These are phyloP conservation scores for Cephus sareptanus DNA, from an alignment of 2,888 invertebrate species.

Conservation along the genomic window DNA sequence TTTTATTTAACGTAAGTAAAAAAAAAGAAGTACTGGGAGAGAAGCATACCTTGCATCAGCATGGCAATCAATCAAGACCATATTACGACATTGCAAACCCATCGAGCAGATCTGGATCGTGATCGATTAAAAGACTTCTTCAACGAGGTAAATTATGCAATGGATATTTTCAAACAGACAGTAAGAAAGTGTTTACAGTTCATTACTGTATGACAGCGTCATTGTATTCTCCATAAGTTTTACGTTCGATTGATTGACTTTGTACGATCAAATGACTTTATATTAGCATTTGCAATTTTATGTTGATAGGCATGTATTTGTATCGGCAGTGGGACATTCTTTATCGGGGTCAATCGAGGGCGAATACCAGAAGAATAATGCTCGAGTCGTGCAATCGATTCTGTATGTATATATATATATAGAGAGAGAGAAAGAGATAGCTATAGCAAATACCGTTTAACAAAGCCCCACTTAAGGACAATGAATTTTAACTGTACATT, in stretches of 20 bases:
- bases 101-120: background rate
- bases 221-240: background rate
- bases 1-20: background rate
- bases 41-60: background rate
- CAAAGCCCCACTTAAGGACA: background rate
- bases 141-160: background rate
- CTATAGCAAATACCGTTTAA: background rate
- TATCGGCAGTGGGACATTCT: background rate
- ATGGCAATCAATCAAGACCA: background rate
- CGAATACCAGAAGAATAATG: conserved; percentile 31
- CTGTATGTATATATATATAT: no score
- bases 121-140: background rate
- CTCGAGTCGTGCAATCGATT: background rate
- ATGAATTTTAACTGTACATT: background rate
- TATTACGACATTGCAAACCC: background rate
- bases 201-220: background rate
- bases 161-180: background rate
- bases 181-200: background rate
- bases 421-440: no score
- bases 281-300: background rate
- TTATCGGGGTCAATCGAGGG: conserved; percentile 42
- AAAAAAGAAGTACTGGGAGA: background rate
- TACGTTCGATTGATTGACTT: background rate
- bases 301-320: background rate
- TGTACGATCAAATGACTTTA: background rate